A percentile compares a stretch with the other conserved stretches of the same genome.
phyloP scores from a whole-genome alignment of 2,797 vertebrate species.

The Danionella dracula region DNA sequence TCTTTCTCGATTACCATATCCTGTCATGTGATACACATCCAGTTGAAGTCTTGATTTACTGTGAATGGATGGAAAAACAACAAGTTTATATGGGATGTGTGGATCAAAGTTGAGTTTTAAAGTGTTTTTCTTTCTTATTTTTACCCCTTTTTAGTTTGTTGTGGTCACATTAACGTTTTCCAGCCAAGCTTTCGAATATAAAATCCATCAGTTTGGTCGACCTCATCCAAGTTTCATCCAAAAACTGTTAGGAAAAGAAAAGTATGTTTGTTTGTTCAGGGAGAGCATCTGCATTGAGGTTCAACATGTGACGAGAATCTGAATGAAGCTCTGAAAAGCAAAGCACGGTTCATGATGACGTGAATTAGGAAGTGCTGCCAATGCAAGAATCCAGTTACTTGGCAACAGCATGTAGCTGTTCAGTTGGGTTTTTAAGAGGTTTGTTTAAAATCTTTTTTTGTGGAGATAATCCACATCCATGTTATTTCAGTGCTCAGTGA shows the following conservation, averaged over 20 bases:
- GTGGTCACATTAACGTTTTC: background rate
- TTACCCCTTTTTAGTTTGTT: background rate
- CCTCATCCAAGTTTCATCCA: background rate
- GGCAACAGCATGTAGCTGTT: constrained; percentile 36
- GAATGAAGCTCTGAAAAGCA: constrained; percentile 32
- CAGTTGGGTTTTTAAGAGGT: background rate
- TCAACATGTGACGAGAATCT: constrained; percentile 36
- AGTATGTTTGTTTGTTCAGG: background rate
- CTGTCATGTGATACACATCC: background rate
- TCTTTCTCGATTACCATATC: background rate
- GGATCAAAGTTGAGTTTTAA: background rate
- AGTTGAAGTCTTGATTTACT: background rate
- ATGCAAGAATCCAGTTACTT: constrained; percentile 42
- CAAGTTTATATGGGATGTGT: constrained; percentile 21
- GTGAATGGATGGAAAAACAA: background rate
- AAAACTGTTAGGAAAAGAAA: background rate
- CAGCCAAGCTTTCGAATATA: background rate
- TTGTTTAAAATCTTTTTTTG: background rate
- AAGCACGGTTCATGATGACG: constrained; percentile 20
- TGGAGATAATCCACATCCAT: no score
- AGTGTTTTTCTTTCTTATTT: background rate
- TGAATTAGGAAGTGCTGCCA: constrained; percentile 26
- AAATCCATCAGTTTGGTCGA: background rate
- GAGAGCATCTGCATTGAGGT: constrained; percentile 11
- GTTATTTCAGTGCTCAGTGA: no score